Base-by-base conservation (phyloP, 2,113 vertebrate genomes). In the Echinops telfairi region DNA sequence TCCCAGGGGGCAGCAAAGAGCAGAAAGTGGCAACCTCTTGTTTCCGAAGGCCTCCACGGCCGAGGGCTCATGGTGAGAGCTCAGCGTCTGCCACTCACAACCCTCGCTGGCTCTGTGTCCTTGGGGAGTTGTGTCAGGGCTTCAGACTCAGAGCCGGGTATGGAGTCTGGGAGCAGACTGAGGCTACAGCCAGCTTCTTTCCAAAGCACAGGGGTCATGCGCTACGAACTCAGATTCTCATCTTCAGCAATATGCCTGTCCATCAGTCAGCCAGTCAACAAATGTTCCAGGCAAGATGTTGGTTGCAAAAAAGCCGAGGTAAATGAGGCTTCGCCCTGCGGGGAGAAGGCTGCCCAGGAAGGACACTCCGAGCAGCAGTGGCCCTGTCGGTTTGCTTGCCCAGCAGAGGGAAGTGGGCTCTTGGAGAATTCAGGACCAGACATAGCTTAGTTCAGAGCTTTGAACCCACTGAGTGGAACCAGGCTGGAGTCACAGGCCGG, bases 31-130 rank as follows among this genome's bases (percentile, higher is more conserved):
- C n/a, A 29, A 25, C 6, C 14, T 31, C 25, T 9, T 57, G 40
- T 27, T 78, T 62, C 19, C 36, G 1, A 9, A n/a, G 68, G 80
- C 58, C 0, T 25, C 38, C 6, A 0, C 0, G 53, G 84, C 88
- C 1, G 0, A 9, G 11, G 11, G 66, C 11, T 66, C 6, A 1
- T 19, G 4, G 33, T 0, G 29, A 19, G 20, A 16, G 29, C 71
- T 31, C 57, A 10, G 31, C 66, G 23, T 33, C 57, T 19, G 16
- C n/a, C 70, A 2, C 25, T 47, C n/a, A 0, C 47, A 14, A 11
- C 47, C 22, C 60, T 62, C 60, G 22, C 36, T 0, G 36, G 33
- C 33, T 71, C 70, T 36, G 33, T 73, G 33, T 73, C 71, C 71
- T 36, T 73, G 11, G 33, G 19, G 17, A 73, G 33, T 73, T 20